phyloP scores from a whole-genome alignment of 2,888 invertebrate genomes.

The Glyphotaelius pellucidus region DNA sequence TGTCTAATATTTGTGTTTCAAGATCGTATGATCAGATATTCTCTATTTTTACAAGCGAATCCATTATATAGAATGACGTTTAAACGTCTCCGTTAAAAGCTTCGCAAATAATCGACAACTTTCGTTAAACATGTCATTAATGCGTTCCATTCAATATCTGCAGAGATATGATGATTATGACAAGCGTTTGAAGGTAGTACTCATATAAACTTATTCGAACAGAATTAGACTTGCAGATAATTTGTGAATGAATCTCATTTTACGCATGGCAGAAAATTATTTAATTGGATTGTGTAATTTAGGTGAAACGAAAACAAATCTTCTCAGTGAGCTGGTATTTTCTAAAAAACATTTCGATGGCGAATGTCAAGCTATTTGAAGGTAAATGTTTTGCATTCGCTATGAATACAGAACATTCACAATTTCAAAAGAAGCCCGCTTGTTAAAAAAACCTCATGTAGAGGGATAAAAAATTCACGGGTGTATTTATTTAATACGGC shows the following conservation, averaged over 20 bases:
- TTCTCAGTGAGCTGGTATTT: conserved; percentile 8
- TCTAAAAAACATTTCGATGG: conserved; percentile 54
- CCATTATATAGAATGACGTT: too few species aligned
- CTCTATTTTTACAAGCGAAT: not conserved
- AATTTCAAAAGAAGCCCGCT: conserved; percentile 56
- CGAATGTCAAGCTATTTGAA: conserved; percentile 63
- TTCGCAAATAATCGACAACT: too few species aligned
- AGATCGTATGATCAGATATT: not conserved
- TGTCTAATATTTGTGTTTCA: too few species aligned
- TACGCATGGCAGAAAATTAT: not conserved
- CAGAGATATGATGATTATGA: not conserved
- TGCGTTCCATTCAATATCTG: not conserved
- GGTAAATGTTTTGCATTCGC: conserved; percentile 64
- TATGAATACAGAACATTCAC: conserved; percentile 61
- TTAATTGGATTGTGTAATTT: not conserved
- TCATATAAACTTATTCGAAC: not conserved
- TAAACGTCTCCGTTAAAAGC: too few species aligned
- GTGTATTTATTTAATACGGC: conserved; percentile 43
- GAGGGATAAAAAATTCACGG: conserved; percentile 55
- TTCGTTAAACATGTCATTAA: too few species aligned
- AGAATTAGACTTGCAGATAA: not conserved
- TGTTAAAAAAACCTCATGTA: conserved; percentile 42
- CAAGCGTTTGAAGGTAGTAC: not conserved
- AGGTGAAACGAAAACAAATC: not conserved
- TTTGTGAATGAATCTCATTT: not conserved